Evolutionary conservation across 1,140 invertebrate species (phyloP).

Genomic region (Hylyphantes graminicola): DNA sequence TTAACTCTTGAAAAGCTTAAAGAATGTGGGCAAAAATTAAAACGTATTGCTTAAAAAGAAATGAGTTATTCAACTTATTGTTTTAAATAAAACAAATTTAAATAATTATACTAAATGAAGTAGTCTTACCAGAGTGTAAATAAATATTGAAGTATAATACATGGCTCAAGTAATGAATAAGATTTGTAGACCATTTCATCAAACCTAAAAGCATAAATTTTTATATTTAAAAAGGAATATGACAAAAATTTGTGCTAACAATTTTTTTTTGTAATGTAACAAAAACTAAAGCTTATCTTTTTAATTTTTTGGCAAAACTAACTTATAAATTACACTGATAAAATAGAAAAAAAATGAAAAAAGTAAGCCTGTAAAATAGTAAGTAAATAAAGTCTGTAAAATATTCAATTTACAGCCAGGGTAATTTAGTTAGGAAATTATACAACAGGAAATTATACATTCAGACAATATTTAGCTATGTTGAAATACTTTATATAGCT

Average conservation of each 20-base stretch:
- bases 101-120: not conserved
- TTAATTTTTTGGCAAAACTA: no score
- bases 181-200: constrained; percentile 36
- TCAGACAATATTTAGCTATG: not conserved
- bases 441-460: no score
- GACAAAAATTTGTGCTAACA: not conserved
- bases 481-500: not conserved
- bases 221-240: not conserved
- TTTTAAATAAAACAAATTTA: not conserved
- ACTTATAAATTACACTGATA: no score
- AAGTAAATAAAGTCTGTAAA: no score
- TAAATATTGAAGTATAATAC: constrained; percentile 7
- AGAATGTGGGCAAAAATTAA: no score
- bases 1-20: no score
- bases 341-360: no score
- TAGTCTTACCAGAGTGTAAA: constrained; percentile 29
- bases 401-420: no score
- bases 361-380: no score
- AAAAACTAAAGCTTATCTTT: not conserved
- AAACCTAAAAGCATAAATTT: constrained; percentile 35
- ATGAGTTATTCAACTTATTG: not conserved
- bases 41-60: no score
- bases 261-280: not conserved
- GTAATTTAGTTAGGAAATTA: not conserved
- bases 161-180: constrained; percentile 2